A percentile compares a stretch with the other conserved stretches of the same genome.
phyloP scores from a whole-genome alignment of 2,113 vertebrate genomes.

The Petroica traversi region DNA sequence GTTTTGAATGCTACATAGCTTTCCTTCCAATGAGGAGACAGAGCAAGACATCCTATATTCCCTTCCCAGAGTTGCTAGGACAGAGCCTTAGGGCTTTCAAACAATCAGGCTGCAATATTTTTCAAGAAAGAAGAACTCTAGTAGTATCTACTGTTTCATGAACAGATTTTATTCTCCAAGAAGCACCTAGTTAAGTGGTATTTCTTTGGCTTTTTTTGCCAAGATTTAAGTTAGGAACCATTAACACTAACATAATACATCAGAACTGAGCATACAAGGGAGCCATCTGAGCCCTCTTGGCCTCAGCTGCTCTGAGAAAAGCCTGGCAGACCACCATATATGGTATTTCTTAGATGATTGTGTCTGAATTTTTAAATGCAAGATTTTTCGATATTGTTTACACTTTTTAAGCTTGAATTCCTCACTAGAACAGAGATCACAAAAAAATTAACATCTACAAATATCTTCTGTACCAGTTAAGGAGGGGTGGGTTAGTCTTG shows the following conservation, averaged over 20 bases:
- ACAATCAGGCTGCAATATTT: neutral
- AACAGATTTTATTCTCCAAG: neutral
- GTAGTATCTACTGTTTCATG: neutral
- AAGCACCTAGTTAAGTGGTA: neutral
- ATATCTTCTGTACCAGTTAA: neutral
- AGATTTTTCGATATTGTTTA: neutral
- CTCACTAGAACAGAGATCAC: neutral
- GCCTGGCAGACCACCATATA: neutral
- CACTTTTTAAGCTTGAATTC: neutral
- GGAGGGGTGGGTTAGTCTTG: neutral
- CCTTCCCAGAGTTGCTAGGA: neutral
- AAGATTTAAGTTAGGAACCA: neutral
- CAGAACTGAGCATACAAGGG: neutral
- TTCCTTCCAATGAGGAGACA: neutral
- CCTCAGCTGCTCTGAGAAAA: neutral
- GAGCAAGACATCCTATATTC: neutral
- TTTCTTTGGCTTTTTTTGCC: neutral
- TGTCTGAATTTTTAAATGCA: neutral
- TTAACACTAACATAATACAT: neutral
- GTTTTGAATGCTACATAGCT: neutral
- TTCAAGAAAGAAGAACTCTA: neutral
- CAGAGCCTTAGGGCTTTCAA: neutral
- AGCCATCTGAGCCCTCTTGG: neutral
- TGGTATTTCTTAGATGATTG: neutral
- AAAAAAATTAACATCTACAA: neutral